Evolutionary conservation across 2,888 invertebrate species (phyloP).

Genomic region (Drosophila testacea): DNA sequence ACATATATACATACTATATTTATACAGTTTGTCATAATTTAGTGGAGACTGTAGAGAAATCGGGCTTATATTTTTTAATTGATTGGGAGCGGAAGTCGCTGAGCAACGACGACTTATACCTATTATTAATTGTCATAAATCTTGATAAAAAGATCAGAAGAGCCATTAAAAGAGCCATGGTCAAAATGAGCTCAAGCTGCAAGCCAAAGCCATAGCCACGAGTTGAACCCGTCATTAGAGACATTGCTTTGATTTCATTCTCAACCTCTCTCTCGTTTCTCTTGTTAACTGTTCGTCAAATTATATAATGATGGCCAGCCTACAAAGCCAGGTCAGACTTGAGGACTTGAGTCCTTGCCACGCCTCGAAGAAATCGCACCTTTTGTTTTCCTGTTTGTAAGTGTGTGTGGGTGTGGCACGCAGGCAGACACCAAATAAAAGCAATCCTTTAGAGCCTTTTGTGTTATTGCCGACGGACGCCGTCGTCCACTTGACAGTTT

Average conservation of each 20-base stretch:
- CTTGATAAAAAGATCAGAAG: conserved; percentile 82
- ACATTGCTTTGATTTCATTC: conserved; percentile 57
- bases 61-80: conserved; percentile 58
- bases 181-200: conserved; percentile 67
- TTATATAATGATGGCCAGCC: conserved; percentile 78
- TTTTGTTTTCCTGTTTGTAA: conserved; percentile 52
- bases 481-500: conserved; percentile 77
- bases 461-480: conserved; percentile 31
- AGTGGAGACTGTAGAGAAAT: conserved; percentile 13
- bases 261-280: not conserved
- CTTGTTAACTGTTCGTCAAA: conserved; percentile 64
- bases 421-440: conserved; percentile 62
- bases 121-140: conserved; percentile 85
- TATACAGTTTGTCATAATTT: conserved; percentile 68
- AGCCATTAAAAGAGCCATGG: conserved; percentile 49
- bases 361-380: conserved; percentile 49
- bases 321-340: conserved; percentile 19
- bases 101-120: conserved; percentile 56
- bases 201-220: conserved; percentile 23
- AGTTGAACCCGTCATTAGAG: conserved; percentile 61
- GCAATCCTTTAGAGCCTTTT: conserved; percentile 69
- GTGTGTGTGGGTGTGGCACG: conserved; percentile 62
- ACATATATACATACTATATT: conserved; percentile 22
- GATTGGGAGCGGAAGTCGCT: conserved; percentile 74
- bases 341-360: conserved; percentile 44